Evolutionary conservation across 2,113 vertebrate genomes (phyloP).

Genomic region (Centropristis striata): DNA sequence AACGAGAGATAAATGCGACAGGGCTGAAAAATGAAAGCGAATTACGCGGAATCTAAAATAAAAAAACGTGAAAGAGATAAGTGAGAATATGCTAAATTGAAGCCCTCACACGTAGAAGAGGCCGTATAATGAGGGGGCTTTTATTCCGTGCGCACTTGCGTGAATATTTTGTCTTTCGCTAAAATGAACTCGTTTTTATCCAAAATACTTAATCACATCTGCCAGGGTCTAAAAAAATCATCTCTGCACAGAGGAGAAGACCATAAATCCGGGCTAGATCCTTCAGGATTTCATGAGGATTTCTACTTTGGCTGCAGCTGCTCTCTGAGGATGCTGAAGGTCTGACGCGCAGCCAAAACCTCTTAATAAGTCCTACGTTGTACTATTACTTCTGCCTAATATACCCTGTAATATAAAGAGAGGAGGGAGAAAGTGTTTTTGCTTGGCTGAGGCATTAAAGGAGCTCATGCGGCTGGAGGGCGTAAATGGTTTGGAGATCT

Average conservation of each 20-base stretch:
- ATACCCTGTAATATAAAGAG: slow-evolving; percentile 23
- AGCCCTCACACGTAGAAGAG: slow-evolving; percentile 53
- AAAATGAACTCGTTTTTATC: background rate
- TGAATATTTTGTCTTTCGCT: background rate
- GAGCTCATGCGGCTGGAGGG: background rate
- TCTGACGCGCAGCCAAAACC: slow-evolving; percentile 39
- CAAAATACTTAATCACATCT: slow-evolving; percentile 18
- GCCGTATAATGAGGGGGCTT: background rate
- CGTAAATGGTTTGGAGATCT: slow-evolving; percentile 31
- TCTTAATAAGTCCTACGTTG: slow-evolving; percentile 19
- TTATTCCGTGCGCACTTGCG: background rate
- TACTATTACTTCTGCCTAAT: slow-evolving; percentile 5
- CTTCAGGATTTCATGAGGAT: slow-evolving; percentile 33
- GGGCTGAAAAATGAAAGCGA: slow-evolving; percentile 61
- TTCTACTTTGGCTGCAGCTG: slow-evolving; percentile 52
- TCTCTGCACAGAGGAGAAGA: background rate
- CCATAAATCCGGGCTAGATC: slow-evolving; percentile 36
- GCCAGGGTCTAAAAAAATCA: slow-evolving; percentile 7
- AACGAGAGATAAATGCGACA: slow-evolving; percentile 45
- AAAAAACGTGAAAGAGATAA: slow-evolving; percentile 47
- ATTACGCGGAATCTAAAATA: slow-evolving; percentile 29
- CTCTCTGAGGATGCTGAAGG: slow-evolving; percentile 32
- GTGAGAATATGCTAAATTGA: slow-evolving; percentile 41
- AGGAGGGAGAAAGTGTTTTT: background rate
- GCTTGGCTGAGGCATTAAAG: slow-evolving; percentile 21